Evolutionary conservation across 2,113 vertebrate genomes (phyloP).

Genomic region (Saiga tatarica): DNA sequence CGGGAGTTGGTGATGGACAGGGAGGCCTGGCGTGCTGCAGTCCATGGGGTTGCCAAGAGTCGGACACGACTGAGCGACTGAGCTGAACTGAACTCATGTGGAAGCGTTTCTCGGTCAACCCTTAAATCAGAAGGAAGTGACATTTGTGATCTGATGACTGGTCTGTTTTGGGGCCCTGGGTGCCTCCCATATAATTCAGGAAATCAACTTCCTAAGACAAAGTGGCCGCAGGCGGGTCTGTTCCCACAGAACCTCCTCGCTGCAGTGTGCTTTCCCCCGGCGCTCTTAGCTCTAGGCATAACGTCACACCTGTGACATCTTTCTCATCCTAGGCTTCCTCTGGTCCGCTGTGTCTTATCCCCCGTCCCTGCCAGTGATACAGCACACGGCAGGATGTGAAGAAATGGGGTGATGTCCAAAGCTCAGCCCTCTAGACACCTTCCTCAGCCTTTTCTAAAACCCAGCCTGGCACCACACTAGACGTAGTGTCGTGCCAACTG

Average conservation of each 20-base stretch:
- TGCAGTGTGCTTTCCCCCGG: not conserved
- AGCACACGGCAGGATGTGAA: not conserved
- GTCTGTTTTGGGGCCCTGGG: not conserved
- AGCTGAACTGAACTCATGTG: not conserved
- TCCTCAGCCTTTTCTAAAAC: not conserved
- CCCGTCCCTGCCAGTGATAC: no score
- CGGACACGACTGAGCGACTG: accelerated
- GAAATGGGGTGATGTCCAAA: not conserved
- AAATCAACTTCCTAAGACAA: not conserved
- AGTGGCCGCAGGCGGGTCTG: not conserved
- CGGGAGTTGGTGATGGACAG: not conserved
- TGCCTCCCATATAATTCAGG: not conserved
- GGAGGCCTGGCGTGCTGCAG: accelerated
- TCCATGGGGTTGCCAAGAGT: accelerated
- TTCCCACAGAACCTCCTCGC: not conserved
- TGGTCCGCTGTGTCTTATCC: not conserved
- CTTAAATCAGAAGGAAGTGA: not conserved
- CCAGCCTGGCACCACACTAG: not conserved
- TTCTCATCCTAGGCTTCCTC: not conserved
- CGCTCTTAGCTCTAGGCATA: not conserved
- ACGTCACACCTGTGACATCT: not conserved
- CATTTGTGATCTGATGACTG: not conserved
- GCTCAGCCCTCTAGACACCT: not conserved
- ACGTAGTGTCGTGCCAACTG: not conserved
- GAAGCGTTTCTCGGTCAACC: not conserved